These are phyloP conservation scores for Esox niger DNA, from an alignment of 2,113 vertebrate genomes.

Conservation along the genomic window DNA sequence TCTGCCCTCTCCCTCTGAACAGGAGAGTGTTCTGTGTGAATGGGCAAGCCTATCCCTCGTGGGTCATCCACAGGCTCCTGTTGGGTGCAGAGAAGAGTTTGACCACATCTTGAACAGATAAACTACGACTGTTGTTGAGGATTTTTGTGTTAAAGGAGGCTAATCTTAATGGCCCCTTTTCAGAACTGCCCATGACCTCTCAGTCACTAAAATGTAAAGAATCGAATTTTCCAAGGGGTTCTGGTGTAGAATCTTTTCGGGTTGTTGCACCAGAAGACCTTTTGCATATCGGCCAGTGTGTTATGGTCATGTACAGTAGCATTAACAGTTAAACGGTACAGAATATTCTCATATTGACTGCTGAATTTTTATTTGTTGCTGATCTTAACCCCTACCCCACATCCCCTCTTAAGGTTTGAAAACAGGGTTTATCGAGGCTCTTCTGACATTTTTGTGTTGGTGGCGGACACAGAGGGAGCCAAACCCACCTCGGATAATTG, in stretches of 20 bases:
- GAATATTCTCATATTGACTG: constrained; percentile 57
- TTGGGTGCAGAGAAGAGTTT: constrained; percentile 30
- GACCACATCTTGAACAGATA: constrained; percentile 41
- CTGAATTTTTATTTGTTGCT: constrained; percentile 49
- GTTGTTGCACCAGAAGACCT: constrained; percentile 40
- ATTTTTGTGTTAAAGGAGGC: constrained; percentile 17
- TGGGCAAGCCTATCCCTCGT: constrained; percentile 11
- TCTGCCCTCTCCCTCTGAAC: background rate
- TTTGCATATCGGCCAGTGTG: constrained; percentile 49
- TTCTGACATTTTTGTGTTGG: constrained; percentile 62
- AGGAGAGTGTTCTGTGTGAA: constrained; percentile 19
- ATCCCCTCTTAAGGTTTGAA: constrained; percentile 66
- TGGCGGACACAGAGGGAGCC: constrained; percentile 54
- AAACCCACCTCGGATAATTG: constrained; percentile 46
- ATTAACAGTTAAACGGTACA: constrained; percentile 66
- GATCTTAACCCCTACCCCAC: constrained; percentile 35
- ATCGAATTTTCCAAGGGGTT: constrained; percentile 49
- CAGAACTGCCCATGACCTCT: constrained; percentile 37
- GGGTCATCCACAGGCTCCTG: constrained; percentile 19
- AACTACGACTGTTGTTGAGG: constrained; percentile 29
- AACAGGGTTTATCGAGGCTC: constrained; percentile 75
- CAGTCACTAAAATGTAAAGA: constrained; percentile 33
- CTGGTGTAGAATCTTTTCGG: constrained; percentile 29
- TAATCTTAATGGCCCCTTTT: constrained; percentile 32
- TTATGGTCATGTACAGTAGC: constrained; percentile 68